phyloP scores from a whole-genome alignment of 2,113 vertebrate genomes.

The Porphyrio hochstetteri region DNA sequence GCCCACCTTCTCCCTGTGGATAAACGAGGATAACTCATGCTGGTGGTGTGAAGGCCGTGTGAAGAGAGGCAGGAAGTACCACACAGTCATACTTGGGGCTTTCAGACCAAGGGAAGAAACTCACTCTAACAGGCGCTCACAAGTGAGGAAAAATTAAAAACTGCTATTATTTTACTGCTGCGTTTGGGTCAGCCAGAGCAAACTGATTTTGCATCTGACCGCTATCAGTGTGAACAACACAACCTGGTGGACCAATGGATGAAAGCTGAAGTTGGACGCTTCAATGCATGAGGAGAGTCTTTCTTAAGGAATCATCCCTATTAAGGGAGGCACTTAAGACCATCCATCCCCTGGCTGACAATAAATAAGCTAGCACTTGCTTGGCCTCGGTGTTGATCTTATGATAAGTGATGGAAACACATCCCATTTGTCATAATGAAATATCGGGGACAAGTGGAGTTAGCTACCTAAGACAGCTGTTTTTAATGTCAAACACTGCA shows the following conservation, averaged over 20 bases:
- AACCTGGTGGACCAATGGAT: background rate
- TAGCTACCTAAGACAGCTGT: slow-evolving; percentile 24
- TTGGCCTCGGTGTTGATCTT: slow-evolving; percentile 46
- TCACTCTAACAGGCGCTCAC: background rate
- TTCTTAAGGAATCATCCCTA: background rate
- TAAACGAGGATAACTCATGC: background rate
- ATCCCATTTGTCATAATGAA: slow-evolving; percentile 47
- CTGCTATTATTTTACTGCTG: background rate
- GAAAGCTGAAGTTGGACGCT: background rate
- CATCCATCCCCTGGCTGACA: slow-evolving; percentile 34
- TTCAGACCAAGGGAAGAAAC: background rate
- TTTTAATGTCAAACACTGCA: background rate
- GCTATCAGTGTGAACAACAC: background rate
- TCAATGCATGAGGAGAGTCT: background rate
- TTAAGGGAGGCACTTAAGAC: slow-evolving; percentile 28
- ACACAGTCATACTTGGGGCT: rapidly evolving
- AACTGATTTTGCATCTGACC: background rate
- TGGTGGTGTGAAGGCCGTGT: background rate
- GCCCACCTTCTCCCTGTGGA: background rate
- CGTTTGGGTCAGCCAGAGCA: background rate
- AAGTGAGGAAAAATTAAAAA: background rate
- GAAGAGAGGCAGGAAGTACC: background rate
- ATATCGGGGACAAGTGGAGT: background rate
- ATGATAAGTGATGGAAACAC: slow-evolving; percentile 43
- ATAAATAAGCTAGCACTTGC: slow-evolving; percentile 49